These are phyloP conservation scores for Danaus chrysippus DNA, from an alignment of 2,888 invertebrate species.

Conservation along the genomic window DNA sequence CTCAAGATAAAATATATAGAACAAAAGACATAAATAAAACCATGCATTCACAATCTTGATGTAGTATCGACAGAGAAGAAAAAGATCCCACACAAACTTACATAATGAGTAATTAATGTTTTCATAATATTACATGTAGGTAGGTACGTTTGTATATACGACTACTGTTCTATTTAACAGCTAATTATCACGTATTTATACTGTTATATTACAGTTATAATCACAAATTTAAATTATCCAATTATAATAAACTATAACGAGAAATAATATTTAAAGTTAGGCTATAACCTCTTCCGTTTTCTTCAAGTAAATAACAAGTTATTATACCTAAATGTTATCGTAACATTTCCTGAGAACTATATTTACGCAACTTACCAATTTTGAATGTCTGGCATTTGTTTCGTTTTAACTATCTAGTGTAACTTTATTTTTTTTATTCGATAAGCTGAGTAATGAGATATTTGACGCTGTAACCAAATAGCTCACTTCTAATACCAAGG, in stretches of 20 bases:
- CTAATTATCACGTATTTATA: neutral
- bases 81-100: neutral
- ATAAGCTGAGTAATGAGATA: conserved; percentile 14
- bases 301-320: neutral
- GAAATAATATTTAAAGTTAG: neutral
- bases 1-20: too few relatives aligned
- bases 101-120: neutral
- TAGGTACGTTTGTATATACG: neutral
- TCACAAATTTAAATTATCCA: too few relatives aligned
- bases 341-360: conserved; percentile 24
- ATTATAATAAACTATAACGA: neutral
- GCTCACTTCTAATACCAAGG: too few relatives aligned
- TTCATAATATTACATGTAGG: neutral
- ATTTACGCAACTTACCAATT: conserved; percentile 32
- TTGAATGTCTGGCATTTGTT: conserved; percentile 32
- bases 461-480: too few relatives aligned
- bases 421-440: conserved; percentile 19
- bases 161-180: neutral
- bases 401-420: conserved; percentile 28
- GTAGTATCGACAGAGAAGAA: neutral
- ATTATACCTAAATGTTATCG: neutral
- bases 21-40: too few relatives aligned
- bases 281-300: neutral
- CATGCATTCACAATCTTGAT: neutral
- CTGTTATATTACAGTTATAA: too few relatives aligned